Evolutionary conservation across 2,888 invertebrate genomes (phyloP).

Genomic region (Tortricodes alternella): DNA sequence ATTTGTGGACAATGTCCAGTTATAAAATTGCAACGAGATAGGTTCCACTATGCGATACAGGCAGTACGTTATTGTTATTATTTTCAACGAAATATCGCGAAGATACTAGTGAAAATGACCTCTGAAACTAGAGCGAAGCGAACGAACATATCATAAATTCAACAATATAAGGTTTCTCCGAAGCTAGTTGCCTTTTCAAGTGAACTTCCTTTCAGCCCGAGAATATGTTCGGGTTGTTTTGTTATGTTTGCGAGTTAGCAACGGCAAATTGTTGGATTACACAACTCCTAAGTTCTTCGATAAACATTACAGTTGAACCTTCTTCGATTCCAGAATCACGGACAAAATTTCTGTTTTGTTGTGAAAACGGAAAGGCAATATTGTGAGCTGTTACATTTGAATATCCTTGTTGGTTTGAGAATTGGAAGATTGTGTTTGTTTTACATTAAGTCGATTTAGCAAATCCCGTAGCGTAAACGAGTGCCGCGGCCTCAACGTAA

Average conservation of each 20-base stretch:
- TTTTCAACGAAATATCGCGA: constrained; percentile 60
- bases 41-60: constrained; percentile 47
- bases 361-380: constrained; percentile 55
- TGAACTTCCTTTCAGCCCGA: constrained; percentile 74
- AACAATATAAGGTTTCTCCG: constrained; percentile 74
- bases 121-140: constrained; percentile 64
- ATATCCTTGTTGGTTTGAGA: constrained; percentile 48
- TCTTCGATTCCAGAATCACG: constrained; percentile 58
- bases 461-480: constrained; percentile 13
- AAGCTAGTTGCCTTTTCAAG: constrained; percentile 77
- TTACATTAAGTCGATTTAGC: constrained; percentile 32
- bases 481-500: constrained; percentile 41
- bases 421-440: constrained; percentile 52
- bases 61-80: constrained; percentile 57
- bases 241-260: constrained; percentile 78
- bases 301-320: constrained; percentile 68
- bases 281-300: constrained; percentile 75
- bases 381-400: constrained; percentile 47
- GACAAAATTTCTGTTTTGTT: constrained; percentile 58
- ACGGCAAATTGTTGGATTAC: constrained; percentile 78
- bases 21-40: constrained; percentile 49
- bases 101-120: constrained; percentile 65
- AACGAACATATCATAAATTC: constrained; percentile 74
- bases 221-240: constrained; percentile 78
- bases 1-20: constrained; percentile 43